These are phyloP conservation scores for Hipposideros larvatus DNA, from an alignment of 2,797 vertebrate species.

Conservation along the genomic window DNA sequence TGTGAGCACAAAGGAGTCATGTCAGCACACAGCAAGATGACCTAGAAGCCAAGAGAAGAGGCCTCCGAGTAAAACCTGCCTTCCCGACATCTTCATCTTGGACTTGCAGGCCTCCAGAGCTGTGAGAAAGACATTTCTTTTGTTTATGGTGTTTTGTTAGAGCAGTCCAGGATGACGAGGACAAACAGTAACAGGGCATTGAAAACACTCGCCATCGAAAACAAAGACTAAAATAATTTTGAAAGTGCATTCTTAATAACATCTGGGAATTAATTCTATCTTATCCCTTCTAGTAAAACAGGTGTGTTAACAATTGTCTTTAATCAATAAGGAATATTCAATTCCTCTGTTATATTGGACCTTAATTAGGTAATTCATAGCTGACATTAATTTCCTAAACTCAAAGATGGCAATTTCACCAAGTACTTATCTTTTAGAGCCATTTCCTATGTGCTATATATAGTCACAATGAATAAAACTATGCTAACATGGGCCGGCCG, in stretches of 20 bases:
- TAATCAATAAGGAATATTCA: background rate
- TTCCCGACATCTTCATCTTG: background rate
- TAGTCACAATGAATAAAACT: background rate
- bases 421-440: background rate
- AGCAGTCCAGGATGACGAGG: too few relatives aligned
- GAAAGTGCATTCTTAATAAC: background rate
- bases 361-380: background rate
- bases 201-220: background rate
- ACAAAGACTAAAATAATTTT: background rate
- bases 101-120: background rate
- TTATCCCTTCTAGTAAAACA: background rate
- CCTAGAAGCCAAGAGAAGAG: background rate
- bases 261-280: background rate
- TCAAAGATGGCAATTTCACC: background rate
- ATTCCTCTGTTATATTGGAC: background rate
- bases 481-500: background rate
- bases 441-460: background rate
- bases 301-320: background rate
- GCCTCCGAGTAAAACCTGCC: background rate
- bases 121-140: background rate
- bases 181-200: background rate
- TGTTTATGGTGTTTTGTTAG: background rate
- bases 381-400: constrained; percentile 2
- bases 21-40: background rate
- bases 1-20: background rate